Evolutionary conservation across 2,797 vertebrate genomes (phyloP).

Genomic region (Loriculus beryllinus): DNA sequence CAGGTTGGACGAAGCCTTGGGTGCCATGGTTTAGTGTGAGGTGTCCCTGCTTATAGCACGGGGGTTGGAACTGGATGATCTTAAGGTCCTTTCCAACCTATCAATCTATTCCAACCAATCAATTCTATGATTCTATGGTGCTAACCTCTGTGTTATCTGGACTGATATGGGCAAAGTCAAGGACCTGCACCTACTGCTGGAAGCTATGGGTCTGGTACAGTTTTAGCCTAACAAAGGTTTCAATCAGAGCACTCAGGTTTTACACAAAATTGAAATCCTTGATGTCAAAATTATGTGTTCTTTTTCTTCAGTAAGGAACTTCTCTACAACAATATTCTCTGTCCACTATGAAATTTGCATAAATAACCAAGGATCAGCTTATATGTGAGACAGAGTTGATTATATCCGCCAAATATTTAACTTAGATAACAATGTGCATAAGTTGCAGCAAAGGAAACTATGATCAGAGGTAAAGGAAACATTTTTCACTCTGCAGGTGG

Average conservation of each 20-base stretch:
- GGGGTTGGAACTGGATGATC: no score
- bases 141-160: not conserved
- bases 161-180: not conserved
- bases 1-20: no score
- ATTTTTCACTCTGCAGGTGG: not conserved
- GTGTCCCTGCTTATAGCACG: no score
- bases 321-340: not conserved
- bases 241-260: not conserved
- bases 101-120: no score
- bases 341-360: not conserved
- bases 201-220: not conserved
- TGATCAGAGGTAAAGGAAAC: not conserved
- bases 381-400: not conserved
- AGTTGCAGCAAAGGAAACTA: not conserved
- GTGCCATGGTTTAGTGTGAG: no score
- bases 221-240: not conserved
- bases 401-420: not conserved
- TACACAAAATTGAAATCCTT: not conserved
- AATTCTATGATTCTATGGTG: no score
- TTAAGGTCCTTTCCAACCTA: no score
- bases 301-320: not conserved
- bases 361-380: not conserved
- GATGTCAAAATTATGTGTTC: fast-evolving
- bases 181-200: not conserved
- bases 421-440: not conserved